These are phyloP conservation scores for Amia ocellicauda DNA, from an alignment of 2,113 vertebrate species.

Conservation along the genomic window DNA sequence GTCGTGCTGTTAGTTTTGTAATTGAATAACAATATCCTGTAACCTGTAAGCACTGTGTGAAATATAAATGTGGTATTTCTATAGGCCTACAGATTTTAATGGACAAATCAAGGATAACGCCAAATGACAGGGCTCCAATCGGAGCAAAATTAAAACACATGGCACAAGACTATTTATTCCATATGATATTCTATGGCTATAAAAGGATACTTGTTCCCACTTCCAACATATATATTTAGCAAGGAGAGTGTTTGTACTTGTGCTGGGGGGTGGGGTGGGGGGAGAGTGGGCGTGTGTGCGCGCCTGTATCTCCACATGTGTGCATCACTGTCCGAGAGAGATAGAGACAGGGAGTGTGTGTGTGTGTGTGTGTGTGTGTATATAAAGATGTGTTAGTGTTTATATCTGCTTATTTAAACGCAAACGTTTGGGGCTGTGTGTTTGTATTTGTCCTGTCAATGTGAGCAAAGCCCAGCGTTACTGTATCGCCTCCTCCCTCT, in stretches of 20 bases:
- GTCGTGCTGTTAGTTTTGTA: too few relatives aligned
- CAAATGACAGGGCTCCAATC: slow-evolving; percentile 13
- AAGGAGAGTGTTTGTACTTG: slow-evolving; percentile 4
- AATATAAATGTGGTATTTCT: too few relatives aligned
- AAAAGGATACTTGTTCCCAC: slow-evolving; percentile 21
- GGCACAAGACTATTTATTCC: slow-evolving; percentile 17
- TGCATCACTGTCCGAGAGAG: too few relatives aligned
- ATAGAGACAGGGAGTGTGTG: not conserved
- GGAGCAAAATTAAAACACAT: slow-evolving; percentile 15
- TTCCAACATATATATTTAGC: not conserved
- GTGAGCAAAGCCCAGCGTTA: not conserved
- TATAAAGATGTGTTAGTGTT: slow-evolving; percentile 1
- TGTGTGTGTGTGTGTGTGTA: too few relatives aligned
- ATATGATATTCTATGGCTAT: slow-evolving; percentile 14
- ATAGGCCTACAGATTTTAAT: slow-evolving; percentile 24
- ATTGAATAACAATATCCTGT: too few relatives aligned
- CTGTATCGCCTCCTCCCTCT: not conserved
- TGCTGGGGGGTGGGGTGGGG: slow-evolving; percentile 2
- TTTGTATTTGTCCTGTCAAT: not conserved
- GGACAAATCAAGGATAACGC: slow-evolving; percentile 16
- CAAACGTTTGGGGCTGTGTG: not conserved
- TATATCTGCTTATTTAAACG: not conserved
- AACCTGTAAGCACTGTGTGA: too few relatives aligned
- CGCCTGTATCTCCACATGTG: too few relatives aligned
- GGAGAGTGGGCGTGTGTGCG: not conserved